phyloP scores from a whole-genome alignment of 2,113 vertebrate genomes.

The Dromas ardeola region DNA sequence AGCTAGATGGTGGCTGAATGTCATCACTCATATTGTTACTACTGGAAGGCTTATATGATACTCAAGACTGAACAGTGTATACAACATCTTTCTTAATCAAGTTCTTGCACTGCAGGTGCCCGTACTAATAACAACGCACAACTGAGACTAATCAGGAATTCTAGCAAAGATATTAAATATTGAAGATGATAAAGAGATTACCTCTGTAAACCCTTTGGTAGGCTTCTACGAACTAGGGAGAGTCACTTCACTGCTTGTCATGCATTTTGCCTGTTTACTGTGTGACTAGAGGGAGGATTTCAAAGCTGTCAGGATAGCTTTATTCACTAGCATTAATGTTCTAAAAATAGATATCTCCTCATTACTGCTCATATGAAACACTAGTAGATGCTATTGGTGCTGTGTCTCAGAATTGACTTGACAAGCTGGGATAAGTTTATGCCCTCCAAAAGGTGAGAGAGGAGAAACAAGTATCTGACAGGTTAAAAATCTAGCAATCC shows the following conservation, averaged over 20 bases:
- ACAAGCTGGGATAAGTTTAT: background rate
- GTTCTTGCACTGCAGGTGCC: background rate
- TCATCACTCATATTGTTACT: background rate
- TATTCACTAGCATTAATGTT: background rate
- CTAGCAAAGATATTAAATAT: background rate
- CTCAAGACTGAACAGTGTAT: background rate
- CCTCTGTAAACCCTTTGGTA: background rate
- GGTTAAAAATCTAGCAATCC: background rate
- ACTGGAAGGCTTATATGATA: background rate
- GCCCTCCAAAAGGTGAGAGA: background rate
- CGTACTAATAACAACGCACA: background rate
- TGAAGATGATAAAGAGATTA: background rate
- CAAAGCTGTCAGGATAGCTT: background rate
- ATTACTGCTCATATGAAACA: background rate
- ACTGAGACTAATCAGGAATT: background rate
- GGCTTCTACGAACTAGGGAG: background rate
- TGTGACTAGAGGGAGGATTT: background rate
- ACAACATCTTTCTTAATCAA: background rate
- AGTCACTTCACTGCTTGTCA: background rate
- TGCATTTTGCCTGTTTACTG: background rate
- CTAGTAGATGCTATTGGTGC: background rate
- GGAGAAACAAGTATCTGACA: background rate
- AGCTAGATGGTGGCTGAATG: background rate
- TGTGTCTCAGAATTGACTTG: background rate
- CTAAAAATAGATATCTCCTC: background rate